Evolutionary conservation across 2,888 invertebrate genomes (phyloP).

Genomic region (Dascillus cervinus): DNA sequence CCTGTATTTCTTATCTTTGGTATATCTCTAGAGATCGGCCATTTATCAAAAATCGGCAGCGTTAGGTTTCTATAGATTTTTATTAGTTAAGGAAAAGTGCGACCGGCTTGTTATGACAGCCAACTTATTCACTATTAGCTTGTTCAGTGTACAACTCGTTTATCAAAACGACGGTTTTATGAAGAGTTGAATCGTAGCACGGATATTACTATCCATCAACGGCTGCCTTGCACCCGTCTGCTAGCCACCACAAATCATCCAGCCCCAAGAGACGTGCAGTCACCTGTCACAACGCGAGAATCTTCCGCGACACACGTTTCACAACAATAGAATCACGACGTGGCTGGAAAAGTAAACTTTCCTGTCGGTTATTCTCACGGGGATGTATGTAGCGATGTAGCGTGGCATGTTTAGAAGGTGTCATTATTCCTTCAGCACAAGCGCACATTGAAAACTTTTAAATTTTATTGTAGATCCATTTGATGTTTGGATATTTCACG

Average conservation of each 20-base stretch:
- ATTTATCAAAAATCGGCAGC: conserved; percentile 40
- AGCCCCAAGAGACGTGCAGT: conserved; percentile 33
- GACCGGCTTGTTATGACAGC: conserved; percentile 12
- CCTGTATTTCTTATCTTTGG: conserved; percentile 41
- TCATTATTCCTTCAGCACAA: too few relatives aligned
- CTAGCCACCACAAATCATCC: conserved; percentile 33
- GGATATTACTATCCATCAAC: conserved; percentile 26
- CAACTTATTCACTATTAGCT: conserved; percentile 11
- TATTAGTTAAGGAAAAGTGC: conserved; percentile 31
- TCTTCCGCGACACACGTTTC: conserved; percentile 40
- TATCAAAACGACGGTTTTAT: too few relatives aligned
- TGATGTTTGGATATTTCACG: too few relatives aligned
- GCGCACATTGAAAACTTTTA: too few relatives aligned
- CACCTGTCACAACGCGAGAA: conserved; percentile 41
- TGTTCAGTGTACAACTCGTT: conserved; percentile 9
- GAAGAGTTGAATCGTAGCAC: conserved; percentile 13
- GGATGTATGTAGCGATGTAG: conserved; percentile 21
- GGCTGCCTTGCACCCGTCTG: conserved; percentile 21
- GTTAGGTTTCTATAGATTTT: conserved; percentile 33
- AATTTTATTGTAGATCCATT: too few relatives aligned
- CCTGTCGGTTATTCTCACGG: conserved; percentile 24
- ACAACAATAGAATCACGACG: conserved; percentile 43
- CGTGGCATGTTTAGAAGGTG: conserved; percentile 20
- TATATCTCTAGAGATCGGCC: conserved; percentile 38
- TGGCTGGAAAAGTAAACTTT: conserved; percentile 39